Evolutionary conservation across 1,140 invertebrate genomes (phyloP).

Genomic region (Chrysopa pallens): DNA sequence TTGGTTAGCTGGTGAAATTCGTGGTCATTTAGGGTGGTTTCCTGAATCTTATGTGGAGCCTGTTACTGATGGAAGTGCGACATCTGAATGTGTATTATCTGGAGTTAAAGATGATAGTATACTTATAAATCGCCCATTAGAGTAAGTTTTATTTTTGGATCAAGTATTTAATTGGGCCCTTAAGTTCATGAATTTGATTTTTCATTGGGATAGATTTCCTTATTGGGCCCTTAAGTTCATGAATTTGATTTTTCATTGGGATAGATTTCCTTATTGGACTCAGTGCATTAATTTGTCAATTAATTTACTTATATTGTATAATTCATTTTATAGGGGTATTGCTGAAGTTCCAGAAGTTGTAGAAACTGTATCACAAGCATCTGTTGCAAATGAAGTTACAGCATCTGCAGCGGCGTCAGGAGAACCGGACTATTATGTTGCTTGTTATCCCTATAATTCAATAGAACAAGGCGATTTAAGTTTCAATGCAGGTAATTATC

Average conservation of each 20-base stretch:
- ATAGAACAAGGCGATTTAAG: slow-evolving; percentile 77
- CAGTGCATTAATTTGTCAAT: no score
- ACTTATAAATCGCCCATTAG: no score
- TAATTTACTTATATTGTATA: neutral
- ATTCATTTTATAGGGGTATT: slow-evolving; percentile 29
- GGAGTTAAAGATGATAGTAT: neutral
- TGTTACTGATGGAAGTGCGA: slow-evolving; percentile 29
- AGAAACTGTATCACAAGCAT: slow-evolving; percentile 36
- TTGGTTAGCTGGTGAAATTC: slow-evolving; percentile 87
- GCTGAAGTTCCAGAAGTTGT: slow-evolving; percentile 60
- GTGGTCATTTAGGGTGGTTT: slow-evolving; percentile 89
- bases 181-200: no score
- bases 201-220: no score
- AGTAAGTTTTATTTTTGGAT: no score
- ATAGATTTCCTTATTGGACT: no score
- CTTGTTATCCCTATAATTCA: slow-evolving; percentile 71
- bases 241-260: no score
- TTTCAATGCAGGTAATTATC: slow-evolving; percentile 63
- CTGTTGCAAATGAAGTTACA: slow-evolving; percentile 6
- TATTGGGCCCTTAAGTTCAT: no score
- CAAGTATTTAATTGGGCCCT: no score
- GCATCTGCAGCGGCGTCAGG: slow-evolving; percentile 11
- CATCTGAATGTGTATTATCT: slow-evolving; percentile 5
- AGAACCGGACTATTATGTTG: slow-evolving; percentile 61
- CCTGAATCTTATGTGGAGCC: slow-evolving; percentile 90